phyloP scores from a whole-genome alignment of 2,113 vertebrate genomes.

The Trachemys scripta region DNA sequence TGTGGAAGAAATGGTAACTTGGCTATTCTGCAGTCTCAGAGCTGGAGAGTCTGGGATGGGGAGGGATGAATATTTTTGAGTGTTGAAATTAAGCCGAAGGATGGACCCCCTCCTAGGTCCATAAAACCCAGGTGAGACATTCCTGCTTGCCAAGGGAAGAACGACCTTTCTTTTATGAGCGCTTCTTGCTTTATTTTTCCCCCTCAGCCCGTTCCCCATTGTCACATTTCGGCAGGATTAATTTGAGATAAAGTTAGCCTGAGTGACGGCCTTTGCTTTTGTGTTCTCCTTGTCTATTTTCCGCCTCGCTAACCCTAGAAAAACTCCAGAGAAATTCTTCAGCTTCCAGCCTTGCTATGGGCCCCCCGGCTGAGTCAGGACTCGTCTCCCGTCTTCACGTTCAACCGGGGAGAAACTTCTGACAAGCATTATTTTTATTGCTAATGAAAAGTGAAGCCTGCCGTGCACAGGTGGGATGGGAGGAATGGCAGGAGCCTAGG shows the following conservation, averaged over 20 bases:
- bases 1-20: background rate
- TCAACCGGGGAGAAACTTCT: background rate
- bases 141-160: accelerated
- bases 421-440: slow-evolving; percentile 53
- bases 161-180: background rate
- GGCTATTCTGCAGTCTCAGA: background rate
- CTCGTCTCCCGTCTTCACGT: background rate
- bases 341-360: slow-evolving; percentile 32
- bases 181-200: background rate
- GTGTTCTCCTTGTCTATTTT: slow-evolving; percentile 73
- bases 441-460: slow-evolving; percentile 42
- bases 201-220: background rate
- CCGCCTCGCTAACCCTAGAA: slow-evolving; percentile 54
- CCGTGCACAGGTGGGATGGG: slow-evolving; percentile 47
- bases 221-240: slow-evolving; percentile 50
- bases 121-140: background rate
- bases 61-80: background rate
- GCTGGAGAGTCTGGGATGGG: background rate
- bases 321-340: slow-evolving; percentile 58
- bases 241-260: slow-evolving; percentile 46
- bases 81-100: background rate
- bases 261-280: slow-evolving; percentile 65
- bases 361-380: slow-evolving; percentile 9
- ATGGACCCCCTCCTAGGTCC: background rate
- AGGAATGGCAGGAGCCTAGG: background rate